A percentile compares a stretch with the other conserved stretches of the same genome.
Evolutionary conservation across 2,888 invertebrate species (phyloP).

Genomic region (Agrochola lychnidis): DNA sequence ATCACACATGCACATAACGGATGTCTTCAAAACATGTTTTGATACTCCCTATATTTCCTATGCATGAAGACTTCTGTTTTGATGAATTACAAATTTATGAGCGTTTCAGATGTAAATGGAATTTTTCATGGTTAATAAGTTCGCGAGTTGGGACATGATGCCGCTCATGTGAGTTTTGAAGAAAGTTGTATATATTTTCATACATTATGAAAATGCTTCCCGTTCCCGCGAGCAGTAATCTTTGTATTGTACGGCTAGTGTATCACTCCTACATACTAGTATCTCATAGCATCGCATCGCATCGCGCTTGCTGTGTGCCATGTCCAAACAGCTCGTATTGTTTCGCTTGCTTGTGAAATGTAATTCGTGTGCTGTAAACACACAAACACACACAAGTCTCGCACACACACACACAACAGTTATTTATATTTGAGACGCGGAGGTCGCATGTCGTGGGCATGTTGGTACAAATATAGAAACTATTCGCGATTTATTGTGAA

Average conservation of each 20-base stretch:
- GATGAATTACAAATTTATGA: slow-evolving; percentile 36
- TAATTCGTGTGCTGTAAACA: slow-evolving; percentile 82
- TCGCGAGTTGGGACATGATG: background rate
- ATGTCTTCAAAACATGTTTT: slow-evolving; percentile 54
- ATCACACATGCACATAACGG: slow-evolving; percentile 74
- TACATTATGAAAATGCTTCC: background rate
- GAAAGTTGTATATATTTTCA: background rate
- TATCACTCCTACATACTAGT: background rate
- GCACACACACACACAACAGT: slow-evolving; percentile 72
- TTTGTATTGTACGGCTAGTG: background rate
- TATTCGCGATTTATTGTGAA: slow-evolving; percentile 68
- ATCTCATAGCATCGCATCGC: slow-evolving; percentile 62
- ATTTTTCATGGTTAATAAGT: slow-evolving; percentile 14
- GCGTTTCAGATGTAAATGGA: slow-evolving; percentile 25
- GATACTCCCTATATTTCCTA: slow-evolving; percentile 69
- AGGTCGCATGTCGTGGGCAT: slow-evolving; percentile 81
- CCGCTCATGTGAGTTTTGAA: background rate
- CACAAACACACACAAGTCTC: slow-evolving; percentile 80
- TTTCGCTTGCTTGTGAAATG: slow-evolving; percentile 84
- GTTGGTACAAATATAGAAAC: slow-evolving; percentile 77
- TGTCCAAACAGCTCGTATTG: slow-evolving; percentile 79
- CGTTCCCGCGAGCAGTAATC: background rate
- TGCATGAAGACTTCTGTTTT: slow-evolving; percentile 55
- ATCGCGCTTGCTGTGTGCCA: slow-evolving; percentile 66
- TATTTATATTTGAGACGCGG: slow-evolving; percentile 83